Evolutionary conservation across 2,113 vertebrate genomes (phyloP).

Genomic region (Felis chaus): DNA sequence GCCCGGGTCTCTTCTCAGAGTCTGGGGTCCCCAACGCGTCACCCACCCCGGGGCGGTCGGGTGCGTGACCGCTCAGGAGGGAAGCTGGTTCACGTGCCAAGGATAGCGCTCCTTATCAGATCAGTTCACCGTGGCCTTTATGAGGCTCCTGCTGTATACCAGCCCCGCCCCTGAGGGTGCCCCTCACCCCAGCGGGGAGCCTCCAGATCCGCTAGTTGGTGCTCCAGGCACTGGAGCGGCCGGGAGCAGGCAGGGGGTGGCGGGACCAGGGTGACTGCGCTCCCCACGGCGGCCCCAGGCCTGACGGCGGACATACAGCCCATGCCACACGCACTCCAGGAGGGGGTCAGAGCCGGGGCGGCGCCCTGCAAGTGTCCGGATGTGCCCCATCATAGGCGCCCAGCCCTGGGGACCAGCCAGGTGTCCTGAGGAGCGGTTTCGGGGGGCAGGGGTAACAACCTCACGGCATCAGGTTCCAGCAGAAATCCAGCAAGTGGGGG

Average conservation of each 20-base stretch:
- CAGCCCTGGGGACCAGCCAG: background rate
- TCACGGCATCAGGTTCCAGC: background rate
- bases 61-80: background rate
- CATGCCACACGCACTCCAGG: too few species aligned
- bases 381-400: fast-evolving
- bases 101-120: background rate
- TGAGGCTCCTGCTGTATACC: background rate
- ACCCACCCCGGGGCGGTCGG: too few species aligned
- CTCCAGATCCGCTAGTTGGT: fast-evolving
- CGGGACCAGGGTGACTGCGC: background rate
- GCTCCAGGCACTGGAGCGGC: background rate
- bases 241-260: background rate
- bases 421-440: background rate
- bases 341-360: background rate
- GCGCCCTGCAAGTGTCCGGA: background rate
- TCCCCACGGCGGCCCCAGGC: fast-evolving
- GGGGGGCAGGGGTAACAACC: fast-evolving
- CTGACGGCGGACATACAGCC: too few species aligned
- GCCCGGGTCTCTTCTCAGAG: background rate
- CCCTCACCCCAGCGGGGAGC: background rate
- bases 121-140: background rate
- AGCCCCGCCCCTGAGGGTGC: too few species aligned
- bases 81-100: background rate
- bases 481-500: background rate
- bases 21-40: background rate